Base-by-base conservation (phyloP, 2,113 vertebrate species). In the Panurus biarmicus region DNA sequence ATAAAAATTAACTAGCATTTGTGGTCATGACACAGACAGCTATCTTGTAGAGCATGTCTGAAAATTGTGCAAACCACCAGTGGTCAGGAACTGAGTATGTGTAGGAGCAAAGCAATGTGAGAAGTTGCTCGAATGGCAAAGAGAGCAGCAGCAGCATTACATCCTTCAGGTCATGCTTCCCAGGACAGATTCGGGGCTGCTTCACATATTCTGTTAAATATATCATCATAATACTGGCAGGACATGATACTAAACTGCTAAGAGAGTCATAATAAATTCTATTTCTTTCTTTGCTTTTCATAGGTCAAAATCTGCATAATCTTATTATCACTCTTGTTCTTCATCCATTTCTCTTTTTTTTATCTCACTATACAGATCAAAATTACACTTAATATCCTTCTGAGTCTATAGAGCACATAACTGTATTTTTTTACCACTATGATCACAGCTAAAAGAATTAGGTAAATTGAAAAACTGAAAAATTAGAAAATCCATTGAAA, bases 1-100 rank as follows among this genome's bases (percentile, higher is more conserved):
- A 36, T 11, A 78, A 67, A 92, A 51, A 47, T 38, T 74, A 48
- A 57, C 25, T 33, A 74, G n/a, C 18, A 58, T 50, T 80, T 70
- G 38, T 53, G 40, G 50, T n/a, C 66, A 71, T 0, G 0, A 53
- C 33, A 70, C 31, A 51, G 23, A 58, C 22, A 76, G 23, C 14
- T 70, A 31, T 47, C 56, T 86, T 45, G n/a, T 12, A 65, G 14
- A 69, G 10, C 14, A 20, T 6, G 16, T 22, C 45, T 89, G 45
- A 89, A 93, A 81, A 87, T 9, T 12, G 33, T 17, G 15, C 81
- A 89, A 93, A 42, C 7, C 48, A 50, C 19, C 25, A 45, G 70
- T 14, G 42, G 51, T 44, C 57, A 64, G 23, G n/a, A 65, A 72
- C 15, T 69, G 29, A 67, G 14, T 4, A 35, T 3, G 25, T 15